Evolutionary conservation across 2,888 invertebrate genomes (phyloP).

Genomic region (Agriopis leucophaearia): DNA sequence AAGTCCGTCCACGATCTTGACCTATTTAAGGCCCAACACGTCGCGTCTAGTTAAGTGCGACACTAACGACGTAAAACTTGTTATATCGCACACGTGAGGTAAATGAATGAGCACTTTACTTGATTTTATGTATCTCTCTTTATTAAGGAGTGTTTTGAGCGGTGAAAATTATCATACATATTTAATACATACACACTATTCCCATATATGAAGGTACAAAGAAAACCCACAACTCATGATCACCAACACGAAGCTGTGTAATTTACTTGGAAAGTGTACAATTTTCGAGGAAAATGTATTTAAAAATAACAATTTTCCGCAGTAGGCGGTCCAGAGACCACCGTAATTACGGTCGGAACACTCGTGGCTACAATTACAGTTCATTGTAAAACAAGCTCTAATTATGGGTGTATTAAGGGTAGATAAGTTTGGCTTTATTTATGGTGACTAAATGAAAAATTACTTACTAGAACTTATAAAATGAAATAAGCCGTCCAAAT

Average conservation of each 20-base stretch:
- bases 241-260: background rate
- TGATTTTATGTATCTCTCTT: constrained; percentile 47
- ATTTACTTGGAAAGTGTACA: constrained; percentile 18
- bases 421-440: background rate
- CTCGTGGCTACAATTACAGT: constrained; percentile 29
- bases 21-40: constrained; percentile 68
- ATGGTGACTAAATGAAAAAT: too few species aligned
- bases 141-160: constrained; percentile 9
- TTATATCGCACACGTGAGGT: constrained; percentile 56
- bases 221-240: constrained; percentile 10
- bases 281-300: constrained; percentile 19
- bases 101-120: constrained; percentile 58
- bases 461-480: too few species aligned
- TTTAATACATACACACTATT: background rate
- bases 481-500: too few species aligned
- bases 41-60: constrained; percentile 66
- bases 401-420: constrained; percentile 11
- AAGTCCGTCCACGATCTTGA: constrained; percentile 49
- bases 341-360: constrained; percentile 17
- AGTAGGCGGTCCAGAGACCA: constrained; percentile 14
- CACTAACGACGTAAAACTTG: constrained; percentile 67
- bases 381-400: constrained; percentile 20
- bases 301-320: constrained; percentile 35
- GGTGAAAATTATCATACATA: background rate
- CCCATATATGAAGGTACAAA: background rate